phyloP scores from a whole-genome alignment of 2,113 vertebrate species.

The Odobenus rosmarus region DNA sequence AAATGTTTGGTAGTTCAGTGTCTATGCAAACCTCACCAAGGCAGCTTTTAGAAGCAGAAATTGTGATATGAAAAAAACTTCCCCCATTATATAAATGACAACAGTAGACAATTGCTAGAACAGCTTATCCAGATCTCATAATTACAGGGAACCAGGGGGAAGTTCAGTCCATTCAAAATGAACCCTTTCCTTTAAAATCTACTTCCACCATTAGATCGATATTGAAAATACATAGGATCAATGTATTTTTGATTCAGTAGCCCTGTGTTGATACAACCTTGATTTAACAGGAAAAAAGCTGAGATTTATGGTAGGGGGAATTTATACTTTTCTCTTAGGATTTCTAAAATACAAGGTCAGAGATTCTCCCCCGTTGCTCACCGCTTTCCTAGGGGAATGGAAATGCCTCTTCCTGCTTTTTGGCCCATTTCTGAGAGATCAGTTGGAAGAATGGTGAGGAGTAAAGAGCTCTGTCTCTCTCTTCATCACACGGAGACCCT shows the following conservation, averaged over 20 bases:
- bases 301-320: neutral
- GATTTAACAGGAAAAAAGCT: neutral
- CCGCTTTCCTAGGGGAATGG: neutral
- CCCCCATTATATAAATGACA: neutral
- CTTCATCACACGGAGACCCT: neutral
- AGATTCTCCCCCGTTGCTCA: neutral
- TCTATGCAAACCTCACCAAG: neutral
- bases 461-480: neutral
- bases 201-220: neutral
- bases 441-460: neutral
- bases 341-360: conserved; percentile 1
- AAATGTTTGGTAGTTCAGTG: neutral
- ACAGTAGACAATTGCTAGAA: neutral
- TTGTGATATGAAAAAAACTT: neutral
- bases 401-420: neutral
- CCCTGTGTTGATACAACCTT: neutral
- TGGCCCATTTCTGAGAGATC: neutral
- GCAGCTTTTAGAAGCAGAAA: neutral
- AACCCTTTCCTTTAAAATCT: neutral
- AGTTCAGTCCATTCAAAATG: neutral
- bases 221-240: neutral
- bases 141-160: neutral
- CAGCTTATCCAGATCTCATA: neutral
- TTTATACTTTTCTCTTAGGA: neutral
- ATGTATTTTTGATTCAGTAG: neutral